Evolutionary conservation across 2,113 vertebrate species (phyloP).

Genomic region (Chamaetylas fuelleborni): DNA sequence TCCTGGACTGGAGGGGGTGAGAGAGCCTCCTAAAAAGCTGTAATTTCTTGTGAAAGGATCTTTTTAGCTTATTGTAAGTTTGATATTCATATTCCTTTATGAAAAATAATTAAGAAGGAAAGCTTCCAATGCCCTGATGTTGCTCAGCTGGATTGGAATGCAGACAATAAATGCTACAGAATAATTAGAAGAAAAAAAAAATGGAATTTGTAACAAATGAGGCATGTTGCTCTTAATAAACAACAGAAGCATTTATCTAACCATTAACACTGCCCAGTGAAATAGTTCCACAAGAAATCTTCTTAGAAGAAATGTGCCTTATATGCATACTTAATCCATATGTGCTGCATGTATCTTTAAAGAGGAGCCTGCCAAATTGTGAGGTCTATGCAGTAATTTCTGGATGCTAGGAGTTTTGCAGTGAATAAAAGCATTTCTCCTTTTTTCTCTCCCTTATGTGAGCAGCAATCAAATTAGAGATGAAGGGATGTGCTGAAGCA

Average conservation of each 20-base stretch:
- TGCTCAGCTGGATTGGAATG: background rate
- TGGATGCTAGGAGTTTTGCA: background rate
- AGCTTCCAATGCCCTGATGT: background rate
- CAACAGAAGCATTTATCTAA: background rate
- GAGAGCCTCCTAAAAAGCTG: background rate
- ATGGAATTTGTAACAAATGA: background rate
- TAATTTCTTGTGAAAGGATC: background rate
- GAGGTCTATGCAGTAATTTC: background rate
- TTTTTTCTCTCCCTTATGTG: background rate
- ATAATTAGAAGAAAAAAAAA: background rate
- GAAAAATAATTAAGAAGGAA: background rate
- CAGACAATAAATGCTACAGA: background rate
- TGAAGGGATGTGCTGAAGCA: background rate
- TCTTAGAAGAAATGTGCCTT: background rate
- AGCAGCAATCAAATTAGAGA: background rate
- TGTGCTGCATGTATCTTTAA: background rate
- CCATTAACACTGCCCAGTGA: background rate
- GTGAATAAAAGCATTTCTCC: background rate
- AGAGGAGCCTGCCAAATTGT: background rate
- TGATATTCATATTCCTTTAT: background rate
- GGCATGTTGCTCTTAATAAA: background rate
- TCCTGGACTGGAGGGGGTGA: background rate
- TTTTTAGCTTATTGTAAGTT: background rate
- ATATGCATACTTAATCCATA: background rate
- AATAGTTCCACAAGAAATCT: background rate